Evolutionary conservation across 2,888 invertebrate species (phyloP), one percentile per base, ranked within the genome.

Genomic region (Cenopis cana): DNA sequence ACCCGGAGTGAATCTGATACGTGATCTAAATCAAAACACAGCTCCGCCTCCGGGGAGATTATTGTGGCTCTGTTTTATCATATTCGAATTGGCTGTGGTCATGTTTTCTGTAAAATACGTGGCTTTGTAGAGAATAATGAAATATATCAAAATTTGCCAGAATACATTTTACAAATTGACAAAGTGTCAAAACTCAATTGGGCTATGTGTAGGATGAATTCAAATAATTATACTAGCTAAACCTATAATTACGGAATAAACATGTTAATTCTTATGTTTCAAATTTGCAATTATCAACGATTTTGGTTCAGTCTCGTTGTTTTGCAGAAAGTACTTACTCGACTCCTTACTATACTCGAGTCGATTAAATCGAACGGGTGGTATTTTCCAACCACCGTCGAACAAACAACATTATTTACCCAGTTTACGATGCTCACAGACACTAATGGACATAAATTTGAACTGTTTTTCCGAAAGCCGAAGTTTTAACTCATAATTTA

Each of bases 391-490:
- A 52, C 59, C 38, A 33, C 33, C 55, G 49, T 20, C 14, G 71
- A 71, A 67, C 67, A 67, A 67, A 71, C 68, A 68, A 49, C 71
- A 61, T 71, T 56, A 71, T 56, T 71, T 49, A 49, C 46, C 60
- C 46, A 46, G 46, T 71, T 71, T 71, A 71, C 71, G 71, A 61
- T 41, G 54, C 54, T 18, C 11, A 49, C 12, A 14, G 65, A 56
- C 67, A 36, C 70, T 71, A 71, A 71, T 67, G 66, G 24, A 18
- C 14, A 56, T 66, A 38, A 61, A 67, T 66, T 61, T 33, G 18
- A 64, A 69, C 57, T 57, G 57, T 29, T 49, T 49, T 64, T 49
- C 17, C 10, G 56, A 62, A 36, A 64, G 62, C 18, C 56, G 29
- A 41, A 54, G 64, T 54, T 55, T 65, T 65, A 36, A 52, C 36